Base-by-base conservation (phyloP, 2,888 invertebrate genomes). In the Ornithoptera alexandrae region DNA sequence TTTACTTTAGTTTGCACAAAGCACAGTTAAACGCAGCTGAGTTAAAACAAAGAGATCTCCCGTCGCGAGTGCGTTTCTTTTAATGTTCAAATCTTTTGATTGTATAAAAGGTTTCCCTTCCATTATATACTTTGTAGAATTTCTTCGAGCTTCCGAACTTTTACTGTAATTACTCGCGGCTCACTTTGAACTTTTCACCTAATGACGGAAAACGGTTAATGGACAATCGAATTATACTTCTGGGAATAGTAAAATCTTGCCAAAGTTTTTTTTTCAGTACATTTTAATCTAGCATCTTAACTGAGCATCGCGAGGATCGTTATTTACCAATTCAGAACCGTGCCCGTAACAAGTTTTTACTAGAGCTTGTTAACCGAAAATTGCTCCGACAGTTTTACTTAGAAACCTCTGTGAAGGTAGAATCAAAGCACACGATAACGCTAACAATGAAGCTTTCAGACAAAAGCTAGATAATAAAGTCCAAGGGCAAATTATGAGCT, bases 361-460 rank as follows among this genome's bases (percentile, higher is more conserved):
- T 56, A 18, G 30, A 39, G n/a, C 24, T 65, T 69, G 56, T 65
- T 65, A 65, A 69, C n/a, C 53, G 65, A 65, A 69, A 69, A 69
- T 69, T 69, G 65, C 65, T 63, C 62, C 61, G 56, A 65, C 65
- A 46, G 65, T 42, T 69, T 69, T 69, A 69, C 65, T 65, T 60
- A 69, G 56, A 42, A 69, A 61, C 53, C 60, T 61, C 69, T 56
- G 53, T 65, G 65, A 62, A 65, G 69, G 65, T 69, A 56, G 42
- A 69, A 60, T 53, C 53, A 56, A 69, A 69, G 65, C 69, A 57
- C 56, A 65, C 18, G 61, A 65, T 69, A 69, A 69, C 53, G 61
- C 42, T 65, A 61, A 69, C 65, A 65, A 61, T 69, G 61, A 65
- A 65, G 39, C 61, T 69, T 69, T 57, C 24, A 65, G 60, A 65